phyloP scores from a whole-genome alignment of 2,113 vertebrate species.

The Cyrtonyx montezumae region DNA sequence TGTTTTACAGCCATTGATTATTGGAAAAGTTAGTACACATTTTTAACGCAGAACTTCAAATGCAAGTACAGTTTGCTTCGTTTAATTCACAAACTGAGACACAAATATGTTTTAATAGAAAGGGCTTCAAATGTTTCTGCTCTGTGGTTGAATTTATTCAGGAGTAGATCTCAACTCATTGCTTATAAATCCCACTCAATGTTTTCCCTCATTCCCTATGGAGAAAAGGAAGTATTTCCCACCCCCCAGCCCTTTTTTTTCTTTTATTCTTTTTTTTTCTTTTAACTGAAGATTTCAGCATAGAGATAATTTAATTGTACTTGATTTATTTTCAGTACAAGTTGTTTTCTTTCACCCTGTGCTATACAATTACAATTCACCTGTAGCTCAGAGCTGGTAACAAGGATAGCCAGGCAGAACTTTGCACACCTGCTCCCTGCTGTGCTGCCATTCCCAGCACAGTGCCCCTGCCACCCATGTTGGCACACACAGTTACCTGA shows the following conservation, averaged over 20 bases:
- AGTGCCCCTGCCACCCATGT: background rate
- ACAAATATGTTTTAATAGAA: conserved; percentile 44
- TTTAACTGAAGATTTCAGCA: conserved; percentile 31
- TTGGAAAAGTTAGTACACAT: conserved; percentile 63
- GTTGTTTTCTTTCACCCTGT: conserved; percentile 18
- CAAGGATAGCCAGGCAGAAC: background rate
- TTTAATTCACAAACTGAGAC: conserved; percentile 45
- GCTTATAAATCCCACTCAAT: background rate
- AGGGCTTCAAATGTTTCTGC: conserved; percentile 1
- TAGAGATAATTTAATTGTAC: conserved; percentile 14
- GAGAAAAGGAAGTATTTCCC: conserved; percentile 33
- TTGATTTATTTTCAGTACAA: conserved; percentile 1
- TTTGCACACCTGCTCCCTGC: accelerated
- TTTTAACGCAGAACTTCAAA: conserved; percentile 58
- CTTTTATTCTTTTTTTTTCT: background rate
- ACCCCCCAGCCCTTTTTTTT: too few species aligned
- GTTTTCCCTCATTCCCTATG: background rate
- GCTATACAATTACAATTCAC: background rate
- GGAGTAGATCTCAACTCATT: conserved; percentile 14
- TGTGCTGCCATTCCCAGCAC: background rate
- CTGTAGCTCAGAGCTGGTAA: background rate
- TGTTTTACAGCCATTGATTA: conserved; percentile 57
- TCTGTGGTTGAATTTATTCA: background rate
- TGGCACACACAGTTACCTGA: background rate
- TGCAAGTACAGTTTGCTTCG: conserved; percentile 2